These are phyloP conservation scores for Synaphobranchus kaupii DNA, from an alignment of 2,797 vertebrate species.

Conservation along the genomic window DNA sequence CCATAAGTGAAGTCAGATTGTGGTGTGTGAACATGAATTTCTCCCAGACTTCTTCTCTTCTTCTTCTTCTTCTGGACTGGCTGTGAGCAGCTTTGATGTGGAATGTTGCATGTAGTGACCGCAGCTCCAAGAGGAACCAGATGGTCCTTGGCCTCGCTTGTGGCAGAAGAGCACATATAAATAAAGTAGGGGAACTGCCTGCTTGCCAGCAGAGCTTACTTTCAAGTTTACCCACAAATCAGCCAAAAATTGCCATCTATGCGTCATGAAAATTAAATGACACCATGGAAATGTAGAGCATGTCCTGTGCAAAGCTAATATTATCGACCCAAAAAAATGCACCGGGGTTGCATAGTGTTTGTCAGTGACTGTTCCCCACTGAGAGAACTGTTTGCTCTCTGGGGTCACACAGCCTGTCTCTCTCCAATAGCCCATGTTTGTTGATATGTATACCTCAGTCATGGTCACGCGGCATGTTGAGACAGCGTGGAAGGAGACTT, in stretches of 20 bases:
- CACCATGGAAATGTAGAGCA: background rate
- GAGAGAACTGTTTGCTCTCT: background rate
- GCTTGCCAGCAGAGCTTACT: conserved; percentile 50
- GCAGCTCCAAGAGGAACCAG: conserved; percentile 70
- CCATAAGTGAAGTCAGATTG: conserved; percentile 16
- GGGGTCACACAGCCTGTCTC: background rate
- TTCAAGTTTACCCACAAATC: conserved; percentile 50
- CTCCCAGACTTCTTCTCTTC: background rate
- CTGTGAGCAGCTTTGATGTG: conserved; percentile 71
- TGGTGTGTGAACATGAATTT: conserved; percentile 4
- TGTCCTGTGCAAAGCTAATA: conserved; percentile 12
- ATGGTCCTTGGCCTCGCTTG: conserved; percentile 62
- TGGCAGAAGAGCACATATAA: conserved; percentile 56
- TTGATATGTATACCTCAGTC: background rate
- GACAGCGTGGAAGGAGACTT: background rate
- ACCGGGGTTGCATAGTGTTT: no score
- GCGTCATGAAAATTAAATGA: conserved; percentile 36
- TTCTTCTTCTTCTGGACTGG: conserved; percentile 46
- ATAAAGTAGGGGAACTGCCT: conserved; percentile 46
- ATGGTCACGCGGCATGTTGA: background rate
- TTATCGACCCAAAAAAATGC: conserved; percentile 15
- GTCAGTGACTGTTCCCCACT: background rate
- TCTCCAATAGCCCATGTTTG: background rate
- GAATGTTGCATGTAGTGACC: conserved; percentile 68
- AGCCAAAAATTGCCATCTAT: conserved; percentile 38